A percentile compares a stretch with the other conserved stretches of the same genome.
These are phyloP conservation scores for Molanna angustata DNA, from an alignment of 2,888 invertebrate genomes.

Conservation along the genomic window DNA sequence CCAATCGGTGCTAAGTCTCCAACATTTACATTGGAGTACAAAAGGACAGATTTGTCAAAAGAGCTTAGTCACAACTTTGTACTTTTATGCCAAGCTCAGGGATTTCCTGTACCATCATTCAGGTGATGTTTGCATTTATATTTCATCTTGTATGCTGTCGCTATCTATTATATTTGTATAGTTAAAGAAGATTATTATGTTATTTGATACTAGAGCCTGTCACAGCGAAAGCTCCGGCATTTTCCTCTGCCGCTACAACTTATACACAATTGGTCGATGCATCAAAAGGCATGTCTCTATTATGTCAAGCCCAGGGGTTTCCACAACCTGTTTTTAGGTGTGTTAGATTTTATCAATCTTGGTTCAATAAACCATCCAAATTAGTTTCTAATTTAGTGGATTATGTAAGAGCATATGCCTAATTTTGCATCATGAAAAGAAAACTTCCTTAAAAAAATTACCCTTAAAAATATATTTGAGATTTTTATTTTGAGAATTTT, in stretches of 20 bases:
- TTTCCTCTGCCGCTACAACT: slow-evolving; percentile 52
- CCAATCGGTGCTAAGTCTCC: slow-evolving; percentile 61
- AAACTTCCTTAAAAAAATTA: too few relatives aligned
- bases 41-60: slow-evolving; percentile 60
- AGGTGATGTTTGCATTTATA: slow-evolving; percentile 53
- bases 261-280: slow-evolving; percentile 50
- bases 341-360: slow-evolving; percentile 32
- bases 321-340: slow-evolving; percentile 70
- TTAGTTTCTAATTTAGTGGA: too few relatives aligned
- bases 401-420: too few relatives aligned
- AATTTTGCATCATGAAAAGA: too few relatives aligned
- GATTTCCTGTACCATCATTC: slow-evolving; percentile 64
- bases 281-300: slow-evolving; percentile 48
- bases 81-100: slow-evolving; percentile 68
- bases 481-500: neutral
- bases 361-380: too few relatives aligned
- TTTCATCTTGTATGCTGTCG: neutral
- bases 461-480: too few relatives aligned
- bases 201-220: slow-evolving; percentile 44
- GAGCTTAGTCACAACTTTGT: slow-evolving; percentile 53
- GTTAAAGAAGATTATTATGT: neutral
- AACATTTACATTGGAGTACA: slow-evolving; percentile 55
- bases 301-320: slow-evolving; percentile 58
- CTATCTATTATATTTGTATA: neutral
- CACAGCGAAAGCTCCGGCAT: slow-evolving; percentile 51